Base-by-base conservation (phyloP, 2,888 invertebrate genomes). In the Rotaria sp. region DNA sequence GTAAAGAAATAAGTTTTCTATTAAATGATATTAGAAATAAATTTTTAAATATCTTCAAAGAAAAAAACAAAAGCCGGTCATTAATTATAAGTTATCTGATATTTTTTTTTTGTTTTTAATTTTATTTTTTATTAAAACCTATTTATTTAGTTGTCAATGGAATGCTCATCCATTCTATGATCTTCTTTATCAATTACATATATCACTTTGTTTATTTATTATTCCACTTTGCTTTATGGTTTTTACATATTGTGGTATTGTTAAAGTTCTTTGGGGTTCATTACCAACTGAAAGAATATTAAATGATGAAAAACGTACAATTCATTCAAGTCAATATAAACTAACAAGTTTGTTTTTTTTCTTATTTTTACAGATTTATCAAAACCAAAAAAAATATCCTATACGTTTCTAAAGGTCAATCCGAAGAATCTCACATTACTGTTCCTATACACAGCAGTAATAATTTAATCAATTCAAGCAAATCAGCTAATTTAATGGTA, bases 221-320 rank as follows among this genome's bases (percentile, higher is more conserved):
- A 57, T 86, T 18, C 86, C 86, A 26, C 75, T 86, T 75, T 45
- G 80, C 80, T 84, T 86, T 35, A 86, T 86, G 38, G 85, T 86
- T 35, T 85, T 85, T 38, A 86, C 86, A 3, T 86, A 86, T 50
- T 26, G 57, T 30, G 75, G 86, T 45, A 85, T 86, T 30, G 74
- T 75, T 5, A 86, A 85, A 75, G 86, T 86, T 35, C 48, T 86
- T 45, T 86, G 86, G 86, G 45, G 85, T 21, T 80, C 80, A 45
- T n/a, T 80, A 45, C 80, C 80, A 26, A 45, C 26, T 5, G 80
- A 80, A 80, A 24, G 45, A 45, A 21, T 80, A 21, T n/a, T 80
- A 10, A 45, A 41, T 26, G 80, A 80, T 80, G 45, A 80, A 80
- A 41, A 80, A 80, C 24, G 80, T 15, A 7, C 80, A 13, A 45